Conservation (phyloP, 2,113 vertebrate genomes). For the Ranitomeya variabilis region DNA sequence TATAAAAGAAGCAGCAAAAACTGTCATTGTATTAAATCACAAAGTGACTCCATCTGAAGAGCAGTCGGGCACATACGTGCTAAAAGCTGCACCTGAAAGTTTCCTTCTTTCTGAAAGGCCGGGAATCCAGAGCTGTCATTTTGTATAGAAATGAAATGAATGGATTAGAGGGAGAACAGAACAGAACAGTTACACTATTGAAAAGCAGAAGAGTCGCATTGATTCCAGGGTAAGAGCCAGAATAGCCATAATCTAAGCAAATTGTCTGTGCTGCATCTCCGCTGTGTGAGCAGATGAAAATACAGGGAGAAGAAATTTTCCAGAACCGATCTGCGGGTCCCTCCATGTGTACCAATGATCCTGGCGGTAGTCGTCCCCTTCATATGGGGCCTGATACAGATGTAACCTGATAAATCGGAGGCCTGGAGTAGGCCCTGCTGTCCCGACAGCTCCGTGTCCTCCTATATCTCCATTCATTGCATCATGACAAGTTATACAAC, state of each 20-base stretch:
- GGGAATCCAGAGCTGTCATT: conserved; percentile 36
- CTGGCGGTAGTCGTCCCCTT: background rate
- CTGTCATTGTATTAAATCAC: conserved; percentile 27
- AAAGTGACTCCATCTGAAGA: conserved; percentile 33
- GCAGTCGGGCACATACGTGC: conserved; percentile 23
- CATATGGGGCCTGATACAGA: background rate
- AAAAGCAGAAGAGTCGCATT: conserved; percentile 39
- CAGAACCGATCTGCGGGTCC: background rate
- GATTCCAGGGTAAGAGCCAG: conserved; percentile 52
- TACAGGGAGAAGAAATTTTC: conserved; percentile 11
- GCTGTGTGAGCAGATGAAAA: conserved; percentile 13
- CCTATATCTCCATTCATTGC: background rate
- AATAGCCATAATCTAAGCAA: conserved; percentile 56
- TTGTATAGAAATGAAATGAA: conserved; percentile 54
- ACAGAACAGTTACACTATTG: conserved; percentile 38
- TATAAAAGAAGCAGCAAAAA: background rate
- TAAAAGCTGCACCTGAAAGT: conserved; percentile 25
- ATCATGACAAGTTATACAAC: background rate
- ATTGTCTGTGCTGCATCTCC: conserved; percentile 47
- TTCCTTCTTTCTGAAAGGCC: conserved; percentile 32
- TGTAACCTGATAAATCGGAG: background rate
- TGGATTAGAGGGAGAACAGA: conserved; percentile 48
- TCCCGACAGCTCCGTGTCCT: background rate
- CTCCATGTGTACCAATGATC: background rate
- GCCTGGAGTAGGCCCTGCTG: background rate